Percentiles rank a stretch among this genome's conserved stretches.
These are phyloP conservation scores for Hypomesus transpacificus DNA, from an alignment of 2,113 vertebrate genomes.

Conservation along the genomic window DNA sequence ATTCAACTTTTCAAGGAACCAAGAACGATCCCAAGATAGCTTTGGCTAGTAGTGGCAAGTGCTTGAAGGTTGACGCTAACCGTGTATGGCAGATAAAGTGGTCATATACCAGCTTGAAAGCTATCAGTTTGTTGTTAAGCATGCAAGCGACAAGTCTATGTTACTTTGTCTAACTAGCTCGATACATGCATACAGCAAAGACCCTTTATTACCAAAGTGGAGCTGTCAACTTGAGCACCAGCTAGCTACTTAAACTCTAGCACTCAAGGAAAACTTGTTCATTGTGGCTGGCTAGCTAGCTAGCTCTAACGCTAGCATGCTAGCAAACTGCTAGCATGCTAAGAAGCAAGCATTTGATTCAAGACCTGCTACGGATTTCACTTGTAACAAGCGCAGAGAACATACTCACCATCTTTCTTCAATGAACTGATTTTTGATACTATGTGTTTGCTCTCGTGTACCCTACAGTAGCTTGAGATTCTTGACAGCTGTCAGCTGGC, in stretches of 20 bases:
- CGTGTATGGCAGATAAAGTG: not conserved
- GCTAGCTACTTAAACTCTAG: too few relatives aligned
- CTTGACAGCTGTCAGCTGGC: slow-evolving; percentile 50
- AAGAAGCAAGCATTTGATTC: not conserved
- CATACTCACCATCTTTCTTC: slow-evolving; percentile 53
- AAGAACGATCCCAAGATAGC: slow-evolving; percentile 3
- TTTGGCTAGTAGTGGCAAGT: not conserved
- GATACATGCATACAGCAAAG: too few relatives aligned
- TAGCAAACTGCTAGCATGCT: not conserved
- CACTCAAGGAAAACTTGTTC: too few relatives aligned
- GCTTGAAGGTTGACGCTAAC: not conserved
- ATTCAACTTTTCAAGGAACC: not conserved
- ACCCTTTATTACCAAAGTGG: too few relatives aligned
- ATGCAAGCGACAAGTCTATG: not conserved
- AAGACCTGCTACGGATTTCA: not conserved
- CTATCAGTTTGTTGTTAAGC: not conserved
- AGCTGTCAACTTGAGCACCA: not conserved
- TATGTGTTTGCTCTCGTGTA: not conserved
- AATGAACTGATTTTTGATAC: not conserved
- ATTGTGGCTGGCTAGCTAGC: not conserved
- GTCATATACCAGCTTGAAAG: not conserved
- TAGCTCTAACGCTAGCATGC: slow-evolving; percentile 24
- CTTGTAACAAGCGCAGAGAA: not conserved
- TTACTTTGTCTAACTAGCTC: too few relatives aligned
- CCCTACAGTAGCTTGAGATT: slow-evolving; percentile 15